Evolutionary conservation across 30 jellyfish, hydroid and myxozoan genomes (phyloP).

Genomic region (Rhopilema esculentum): DNA sequence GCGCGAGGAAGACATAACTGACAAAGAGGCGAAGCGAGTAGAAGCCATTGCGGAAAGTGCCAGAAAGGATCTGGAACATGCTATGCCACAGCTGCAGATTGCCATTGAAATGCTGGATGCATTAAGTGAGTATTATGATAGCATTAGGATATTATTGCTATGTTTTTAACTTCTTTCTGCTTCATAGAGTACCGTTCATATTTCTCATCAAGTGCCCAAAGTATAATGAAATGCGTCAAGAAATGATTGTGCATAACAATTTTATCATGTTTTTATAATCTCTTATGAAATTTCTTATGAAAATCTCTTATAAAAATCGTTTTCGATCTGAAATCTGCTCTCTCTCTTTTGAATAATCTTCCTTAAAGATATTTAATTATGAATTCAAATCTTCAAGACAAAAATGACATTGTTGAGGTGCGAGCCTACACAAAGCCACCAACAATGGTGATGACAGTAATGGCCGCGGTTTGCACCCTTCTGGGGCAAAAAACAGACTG

Average conservation of each 20-base stretch:
- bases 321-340: too few relatives aligned
- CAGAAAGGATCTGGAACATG: slow-evolving; percentile 73
- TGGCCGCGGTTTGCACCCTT: slow-evolving; percentile 94
- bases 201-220: too few relatives aligned
- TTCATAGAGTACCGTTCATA: too few relatives aligned
- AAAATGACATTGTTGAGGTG: slow-evolving; percentile 86
- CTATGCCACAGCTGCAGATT: slow-evolving; percentile 86
- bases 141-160: too few relatives aligned
- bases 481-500: slow-evolving; percentile 92
- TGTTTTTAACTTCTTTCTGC: too few relatives aligned
- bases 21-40: slow-evolving; percentile 81
- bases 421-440: slow-evolving; percentile 95
- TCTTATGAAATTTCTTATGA: too few relatives aligned
- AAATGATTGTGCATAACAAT: too few relatives aligned
- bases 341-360: too few relatives aligned
- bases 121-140: slow-evolving; percentile 72
- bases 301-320: too few relatives aligned
- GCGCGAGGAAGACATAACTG: slow-evolving; percentile 83
- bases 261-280: too few relatives aligned
- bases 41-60: slow-evolving; percentile 89
- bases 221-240: too few relatives aligned
- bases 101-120: slow-evolving; percentile 92
- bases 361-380: neutral
- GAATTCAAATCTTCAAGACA: slow-evolving; percentile 35
- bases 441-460: slow-evolving; percentile 92